A percentile compares a stretch with the other conserved stretches of the same genome.
phyloP scores from a whole-genome alignment of 92 coral and sea anemone species.

The Parazoanthus swiftii region DNA sequence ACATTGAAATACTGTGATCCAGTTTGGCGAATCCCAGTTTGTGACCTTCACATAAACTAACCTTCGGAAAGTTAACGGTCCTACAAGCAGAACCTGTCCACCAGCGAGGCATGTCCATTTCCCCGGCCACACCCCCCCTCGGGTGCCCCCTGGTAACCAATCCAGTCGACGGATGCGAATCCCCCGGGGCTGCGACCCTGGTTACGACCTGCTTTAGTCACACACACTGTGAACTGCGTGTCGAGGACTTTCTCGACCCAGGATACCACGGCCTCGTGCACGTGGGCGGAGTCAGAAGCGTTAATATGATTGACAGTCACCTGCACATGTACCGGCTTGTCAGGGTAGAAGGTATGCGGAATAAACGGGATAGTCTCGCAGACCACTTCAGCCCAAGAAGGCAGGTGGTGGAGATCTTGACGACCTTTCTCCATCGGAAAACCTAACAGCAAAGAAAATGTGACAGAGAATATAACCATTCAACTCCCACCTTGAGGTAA shows the following conservation, averaged over 20 bases:
- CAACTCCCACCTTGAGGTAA: too few relatives aligned
- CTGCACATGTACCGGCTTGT: conserved; percentile 75
- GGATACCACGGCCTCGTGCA: conserved; percentile 66
- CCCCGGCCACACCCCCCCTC: conserved; percentile 66
- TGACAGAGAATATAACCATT: too few relatives aligned
- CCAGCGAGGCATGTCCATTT: conserved; percentile 66
- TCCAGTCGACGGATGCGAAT: conserved; percentile 54
- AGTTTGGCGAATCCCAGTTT: too few relatives aligned
- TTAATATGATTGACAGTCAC: conserved; percentile 72
- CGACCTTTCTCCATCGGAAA: conserved; percentile 66
- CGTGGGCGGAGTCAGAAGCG: conserved; percentile 55
- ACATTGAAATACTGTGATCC: too few relatives aligned
- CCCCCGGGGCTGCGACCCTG: conserved; percentile 34
- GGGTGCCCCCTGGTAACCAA: conserved; percentile 68
- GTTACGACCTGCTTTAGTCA: conserved; percentile 64
- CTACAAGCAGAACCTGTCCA: conserved; percentile 72
- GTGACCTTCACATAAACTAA: background rate
- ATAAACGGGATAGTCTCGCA: conserved; percentile 54
- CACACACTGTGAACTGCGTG: conserved; percentile 57
- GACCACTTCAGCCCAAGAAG: conserved; percentile 61
- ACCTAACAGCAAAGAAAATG: conserved; percentile 31
- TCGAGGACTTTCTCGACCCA: conserved; percentile 63
- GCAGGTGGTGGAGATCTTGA: conserved; percentile 47
- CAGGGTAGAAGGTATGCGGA: conserved; percentile 72
- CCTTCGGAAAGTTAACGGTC: conserved; percentile 55